A percentile compares a stretch with the other conserved stretches of the same genome.
Conservation (phyloP, 1,140 invertebrate genomes). For the Fopius arisanus region DNA sequence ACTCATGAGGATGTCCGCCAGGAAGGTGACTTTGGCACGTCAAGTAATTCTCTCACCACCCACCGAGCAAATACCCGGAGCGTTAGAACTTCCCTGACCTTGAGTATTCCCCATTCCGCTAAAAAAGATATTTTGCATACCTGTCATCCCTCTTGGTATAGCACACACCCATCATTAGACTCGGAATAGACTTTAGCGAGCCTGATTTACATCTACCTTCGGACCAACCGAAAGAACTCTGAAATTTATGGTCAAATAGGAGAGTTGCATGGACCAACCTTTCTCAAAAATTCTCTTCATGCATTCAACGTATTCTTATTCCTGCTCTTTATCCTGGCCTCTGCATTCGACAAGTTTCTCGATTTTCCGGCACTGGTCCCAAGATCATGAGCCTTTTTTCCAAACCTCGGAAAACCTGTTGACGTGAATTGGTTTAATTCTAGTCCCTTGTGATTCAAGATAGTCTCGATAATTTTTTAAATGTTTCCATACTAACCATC, state of each 20-base stretch:
- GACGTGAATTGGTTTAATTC: too few relatives aligned
- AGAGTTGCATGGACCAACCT: too few relatives aligned
- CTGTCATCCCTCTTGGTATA: background rate
- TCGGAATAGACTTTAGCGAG: background rate
- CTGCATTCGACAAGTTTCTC: too few relatives aligned
- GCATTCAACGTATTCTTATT: too few relatives aligned
- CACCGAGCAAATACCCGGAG: background rate
- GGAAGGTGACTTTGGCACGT: background rate
- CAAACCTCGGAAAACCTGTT: too few relatives aligned
- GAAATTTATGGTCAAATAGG: background rate
- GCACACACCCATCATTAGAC: background rate
- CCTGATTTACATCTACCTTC: background rate
- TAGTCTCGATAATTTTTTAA: too few relatives aligned
- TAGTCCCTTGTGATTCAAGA: too few relatives aligned
- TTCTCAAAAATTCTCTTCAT: too few relatives aligned
- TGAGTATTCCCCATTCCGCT: background rate
- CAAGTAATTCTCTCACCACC: background rate
- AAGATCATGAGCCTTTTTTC: too few relatives aligned
- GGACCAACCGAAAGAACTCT: background rate
- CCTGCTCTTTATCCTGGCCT: too few relatives aligned
- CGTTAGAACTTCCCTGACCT: conserved; percentile 5
- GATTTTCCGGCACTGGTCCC: too few relatives aligned
- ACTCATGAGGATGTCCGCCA: background rate
- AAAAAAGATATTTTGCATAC: conserved; percentile 3
- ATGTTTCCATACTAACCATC: too few relatives aligned